Conservation (phyloP, 2,797 vertebrate species). For the Eidolon dupreanum region DNA sequence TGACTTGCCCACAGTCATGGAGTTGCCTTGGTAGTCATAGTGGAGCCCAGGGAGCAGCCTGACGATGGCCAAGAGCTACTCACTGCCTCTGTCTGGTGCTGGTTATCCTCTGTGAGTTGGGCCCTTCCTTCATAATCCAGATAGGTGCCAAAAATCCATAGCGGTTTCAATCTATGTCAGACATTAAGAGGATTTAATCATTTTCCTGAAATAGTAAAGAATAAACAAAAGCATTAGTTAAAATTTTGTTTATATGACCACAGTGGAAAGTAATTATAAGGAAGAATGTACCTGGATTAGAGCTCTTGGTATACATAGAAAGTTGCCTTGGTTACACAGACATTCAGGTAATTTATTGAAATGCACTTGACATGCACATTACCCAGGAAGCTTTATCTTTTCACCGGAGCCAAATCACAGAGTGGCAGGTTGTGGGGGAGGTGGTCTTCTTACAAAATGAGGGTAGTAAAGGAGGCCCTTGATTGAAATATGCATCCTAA, state of each 20-base stretch:
- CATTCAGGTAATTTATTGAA: background rate
- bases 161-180: background rate
- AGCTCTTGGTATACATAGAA: background rate
- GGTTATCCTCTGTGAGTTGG: fast-evolving
- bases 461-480: background rate
- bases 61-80: background rate
- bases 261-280: background rate
- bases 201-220: background rate
- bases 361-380: background rate
- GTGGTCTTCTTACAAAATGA: background rate
- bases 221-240: background rate
- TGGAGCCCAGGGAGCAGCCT: background rate
- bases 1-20: too few relatives aligned
- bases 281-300: background rate
- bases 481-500: background rate
- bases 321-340: background rate
- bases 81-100: background rate
- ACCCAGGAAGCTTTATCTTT: background rate
- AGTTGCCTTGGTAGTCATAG: background rate
- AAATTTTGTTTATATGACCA: background rate
- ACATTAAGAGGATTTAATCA: background rate
- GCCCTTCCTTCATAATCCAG: background rate
- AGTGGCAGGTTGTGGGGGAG: background rate
- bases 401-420: background rate
- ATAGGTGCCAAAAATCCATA: fast-evolving